Percentiles rank a stretch among this genome's conserved stretches.
Evolutionary conservation across 2,888 invertebrate species (phyloP).

Genomic region (Rotaria magnacalcarata): DNA sequence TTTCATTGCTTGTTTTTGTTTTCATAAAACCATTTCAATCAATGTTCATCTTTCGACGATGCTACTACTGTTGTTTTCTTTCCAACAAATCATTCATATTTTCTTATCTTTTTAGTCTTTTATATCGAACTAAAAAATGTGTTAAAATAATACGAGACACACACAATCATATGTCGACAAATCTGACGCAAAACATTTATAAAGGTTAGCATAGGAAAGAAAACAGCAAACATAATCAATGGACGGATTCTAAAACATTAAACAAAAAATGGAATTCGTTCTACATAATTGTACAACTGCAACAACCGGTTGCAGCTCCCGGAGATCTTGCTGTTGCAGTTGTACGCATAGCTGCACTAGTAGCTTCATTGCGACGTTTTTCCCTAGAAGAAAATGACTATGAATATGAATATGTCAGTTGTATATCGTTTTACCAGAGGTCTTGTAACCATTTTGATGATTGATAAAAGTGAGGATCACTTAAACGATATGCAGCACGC

Average conservation of each 20-base stretch:
- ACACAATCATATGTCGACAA: neutral
- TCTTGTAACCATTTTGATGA: constrained; percentile 72
- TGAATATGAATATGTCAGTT: too few relatives aligned
- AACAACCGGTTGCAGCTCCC: neutral
- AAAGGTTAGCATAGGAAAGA: neutral
- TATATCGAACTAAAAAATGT: neutral
- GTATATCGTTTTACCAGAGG: neutral
- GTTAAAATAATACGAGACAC: neutral
- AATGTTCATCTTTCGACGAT: neutral
- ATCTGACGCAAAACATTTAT: neutral
- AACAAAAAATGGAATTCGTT: neutral
- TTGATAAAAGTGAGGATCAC: constrained; percentile 83
- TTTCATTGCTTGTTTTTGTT: neutral
- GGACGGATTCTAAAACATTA: neutral
- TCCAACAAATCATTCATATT: neutral
- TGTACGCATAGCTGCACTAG: neutral
- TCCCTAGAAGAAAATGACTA: neutral
- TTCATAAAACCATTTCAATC: neutral
- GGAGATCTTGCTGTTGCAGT: neutral
- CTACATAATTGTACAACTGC: constrained; percentile 15
- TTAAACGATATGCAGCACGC: constrained; percentile 76
- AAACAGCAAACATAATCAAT: neutral
- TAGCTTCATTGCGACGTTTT: neutral
- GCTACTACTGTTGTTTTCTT: neutral
- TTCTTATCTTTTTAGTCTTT: neutral